Percentiles rank a stretch among this genome's conserved stretches.
Evolutionary conservation across 1,140 invertebrate genomes (phyloP).

Genomic region (Tribolium castaneum): DNA sequence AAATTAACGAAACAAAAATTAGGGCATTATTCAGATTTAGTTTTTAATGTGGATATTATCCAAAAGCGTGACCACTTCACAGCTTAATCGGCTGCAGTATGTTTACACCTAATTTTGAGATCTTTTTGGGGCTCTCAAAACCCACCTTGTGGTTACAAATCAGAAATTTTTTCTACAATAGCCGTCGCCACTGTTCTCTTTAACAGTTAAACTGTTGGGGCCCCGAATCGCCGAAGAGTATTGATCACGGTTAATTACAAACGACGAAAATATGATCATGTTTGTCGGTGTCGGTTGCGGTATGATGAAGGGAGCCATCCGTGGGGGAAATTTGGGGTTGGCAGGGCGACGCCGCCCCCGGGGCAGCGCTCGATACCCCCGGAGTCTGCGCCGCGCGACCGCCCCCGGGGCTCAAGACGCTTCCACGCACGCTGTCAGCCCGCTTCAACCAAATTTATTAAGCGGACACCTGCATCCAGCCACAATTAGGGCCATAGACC

Average conservation of each 20-base stretch:
- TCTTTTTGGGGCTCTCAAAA: too few species aligned
- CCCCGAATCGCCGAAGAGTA: neutral
- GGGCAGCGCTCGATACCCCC: conserved; percentile 55
- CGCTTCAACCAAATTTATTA: conserved; percentile 20
- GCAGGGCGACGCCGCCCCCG: conserved; percentile 55
- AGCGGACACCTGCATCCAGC: conserved; percentile 4
- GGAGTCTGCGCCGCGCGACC: conserved; percentile 51
- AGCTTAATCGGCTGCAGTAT: too few species aligned
- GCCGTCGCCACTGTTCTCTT: neutral
- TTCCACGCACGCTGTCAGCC: conserved; percentile 37
- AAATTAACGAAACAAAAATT: too few species aligned
- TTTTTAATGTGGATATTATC: too few species aligned
- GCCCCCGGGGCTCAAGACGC: conserved; percentile 38
- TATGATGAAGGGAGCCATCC: conserved; percentile 45
- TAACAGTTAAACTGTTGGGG: neutral
- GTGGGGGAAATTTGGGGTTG: conserved; percentile 49
- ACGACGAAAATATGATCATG: conserved; percentile 38
- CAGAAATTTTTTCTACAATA: neutral
- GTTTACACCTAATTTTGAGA: too few species aligned
- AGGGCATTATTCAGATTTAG: too few species aligned
- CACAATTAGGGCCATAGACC: neutral
- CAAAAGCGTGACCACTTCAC: too few species aligned
- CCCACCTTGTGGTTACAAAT: too few species aligned
- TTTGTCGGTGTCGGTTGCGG: conserved; percentile 36
- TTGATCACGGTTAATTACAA: conserved; percentile 35